Conservation (phyloP, 1,140 invertebrate genomes). For the Ostrea denselamellosa region DNA sequence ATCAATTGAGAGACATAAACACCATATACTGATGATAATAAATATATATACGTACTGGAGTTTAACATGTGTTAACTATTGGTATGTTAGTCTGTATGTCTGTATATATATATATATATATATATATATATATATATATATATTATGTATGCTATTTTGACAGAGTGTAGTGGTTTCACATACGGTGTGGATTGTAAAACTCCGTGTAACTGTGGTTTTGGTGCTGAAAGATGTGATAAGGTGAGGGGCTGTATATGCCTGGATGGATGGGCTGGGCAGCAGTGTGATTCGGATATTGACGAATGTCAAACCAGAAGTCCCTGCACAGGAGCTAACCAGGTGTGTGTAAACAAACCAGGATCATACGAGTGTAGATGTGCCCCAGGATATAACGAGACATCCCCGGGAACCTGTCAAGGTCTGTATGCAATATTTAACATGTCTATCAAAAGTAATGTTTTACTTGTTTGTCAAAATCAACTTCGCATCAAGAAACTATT, state of each 20-base stretch:
- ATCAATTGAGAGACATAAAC: too few relatives aligned
- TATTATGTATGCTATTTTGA: too few relatives aligned
- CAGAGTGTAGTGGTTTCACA: constrained; percentile 45
- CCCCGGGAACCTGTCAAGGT: constrained; percentile 51
- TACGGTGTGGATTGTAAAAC: constrained; percentile 58
- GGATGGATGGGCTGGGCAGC: constrained; percentile 58
- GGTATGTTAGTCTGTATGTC: too few relatives aligned
- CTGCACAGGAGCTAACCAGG: constrained; percentile 19
- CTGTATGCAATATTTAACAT: neutral
- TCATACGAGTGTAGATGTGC: constrained; percentile 59
- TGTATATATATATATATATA: too few relatives aligned
- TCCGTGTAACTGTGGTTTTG: constrained; percentile 55
- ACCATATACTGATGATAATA: too few relatives aligned
- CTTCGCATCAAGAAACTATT: too few relatives aligned
- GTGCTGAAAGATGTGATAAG: constrained; percentile 49
- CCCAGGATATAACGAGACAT: constrained; percentile 52
- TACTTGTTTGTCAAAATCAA: neutral
- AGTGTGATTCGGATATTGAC: constrained; percentile 61
- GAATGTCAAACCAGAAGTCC: constrained; percentile 53
- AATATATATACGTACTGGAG: too few relatives aligned
- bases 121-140: too few relatives aligned
- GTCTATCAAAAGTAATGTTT: neutral
- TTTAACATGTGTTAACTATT: too few relatives aligned
- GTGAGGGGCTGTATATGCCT: constrained; percentile 60
- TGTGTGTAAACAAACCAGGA: constrained; percentile 61